These are phyloP conservation scores for Lepidochrysops patricia DNA, from an alignment of 2,888 invertebrate species.

Conservation along the genomic window DNA sequence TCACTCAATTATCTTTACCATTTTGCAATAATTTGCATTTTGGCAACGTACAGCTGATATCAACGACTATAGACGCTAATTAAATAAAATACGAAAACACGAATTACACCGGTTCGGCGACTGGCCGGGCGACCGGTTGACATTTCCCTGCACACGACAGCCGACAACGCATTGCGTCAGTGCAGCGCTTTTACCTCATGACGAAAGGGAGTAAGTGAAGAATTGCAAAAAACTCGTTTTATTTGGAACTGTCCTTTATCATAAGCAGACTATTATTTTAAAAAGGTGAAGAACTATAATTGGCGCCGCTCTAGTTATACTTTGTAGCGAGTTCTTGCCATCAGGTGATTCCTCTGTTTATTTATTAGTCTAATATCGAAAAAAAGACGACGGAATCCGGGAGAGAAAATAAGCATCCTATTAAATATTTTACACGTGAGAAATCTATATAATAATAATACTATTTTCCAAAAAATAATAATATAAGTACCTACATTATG, in stretches of 20 bases:
- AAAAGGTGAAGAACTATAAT: no score
- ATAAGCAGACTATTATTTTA: neutral
- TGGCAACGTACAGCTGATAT: neutral
- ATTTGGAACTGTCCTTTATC: neutral
- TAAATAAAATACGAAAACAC: neutral
- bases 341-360: no score
- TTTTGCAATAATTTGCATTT: neutral
- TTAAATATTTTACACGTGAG: no score
- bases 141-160: constrained; percentile 15
- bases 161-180: constrained; percentile 19
- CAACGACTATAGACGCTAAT: neutral
- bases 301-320: no score
- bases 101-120: constrained; percentile 8
- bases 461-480: no score
- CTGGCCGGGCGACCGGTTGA: constrained; percentile 19
- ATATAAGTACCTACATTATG: no score
- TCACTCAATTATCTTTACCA: no score
- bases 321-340: no score
- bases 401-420: no score
- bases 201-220: neutral
- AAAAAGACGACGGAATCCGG: no score
- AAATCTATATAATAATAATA: no score
- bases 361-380: no score
- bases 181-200: neutral
- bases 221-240: neutral